Conservation (phyloP, 1,140 invertebrate species). For the Diorhabda elongata region DNA sequence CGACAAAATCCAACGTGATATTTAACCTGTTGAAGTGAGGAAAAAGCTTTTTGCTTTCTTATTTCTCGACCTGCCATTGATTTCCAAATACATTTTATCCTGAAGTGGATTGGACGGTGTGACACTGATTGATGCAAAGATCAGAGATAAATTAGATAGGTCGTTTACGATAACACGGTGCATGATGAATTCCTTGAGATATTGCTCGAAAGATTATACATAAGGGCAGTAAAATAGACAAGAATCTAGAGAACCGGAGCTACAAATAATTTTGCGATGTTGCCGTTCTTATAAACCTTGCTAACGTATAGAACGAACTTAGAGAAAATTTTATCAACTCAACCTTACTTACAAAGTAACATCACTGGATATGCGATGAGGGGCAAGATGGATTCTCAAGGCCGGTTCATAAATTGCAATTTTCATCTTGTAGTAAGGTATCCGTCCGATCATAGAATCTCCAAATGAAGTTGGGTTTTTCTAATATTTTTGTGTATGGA, state of each 20-base stretch:
- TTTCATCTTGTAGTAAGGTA: too few relatives aligned
- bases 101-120: conserved; percentile 11
- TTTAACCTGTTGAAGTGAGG: conserved; percentile 2
- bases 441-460: too few relatives aligned
- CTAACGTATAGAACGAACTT: too few relatives aligned
- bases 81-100: not conserved
- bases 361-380: too few relatives aligned
- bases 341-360: too few relatives aligned
- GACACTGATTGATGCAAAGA: conserved; percentile 20
- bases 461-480: too few relatives aligned
- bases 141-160: conserved; percentile 20
- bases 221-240: conserved; percentile 3
- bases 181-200: conserved; percentile 12
- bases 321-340: too few relatives aligned
- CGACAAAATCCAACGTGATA: not conserved
- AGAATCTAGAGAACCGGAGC: not conserved
- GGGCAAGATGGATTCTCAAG: too few relatives aligned
- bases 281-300: not conserved
- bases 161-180: conserved; percentile 13
- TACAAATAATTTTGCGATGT: not conserved
- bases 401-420: too few relatives aligned
- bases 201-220: conserved; percentile 8
- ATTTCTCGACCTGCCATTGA: conserved; percentile 1
- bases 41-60: not conserved
- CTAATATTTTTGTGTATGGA: too few relatives aligned